A percentile compares a stretch with the other conserved stretches of the same genome.
These are phyloP conservation scores for Periophthalmodon schlosseri DNA, from an alignment of 2,113 vertebrate genomes.

Conservation along the genomic window DNA sequence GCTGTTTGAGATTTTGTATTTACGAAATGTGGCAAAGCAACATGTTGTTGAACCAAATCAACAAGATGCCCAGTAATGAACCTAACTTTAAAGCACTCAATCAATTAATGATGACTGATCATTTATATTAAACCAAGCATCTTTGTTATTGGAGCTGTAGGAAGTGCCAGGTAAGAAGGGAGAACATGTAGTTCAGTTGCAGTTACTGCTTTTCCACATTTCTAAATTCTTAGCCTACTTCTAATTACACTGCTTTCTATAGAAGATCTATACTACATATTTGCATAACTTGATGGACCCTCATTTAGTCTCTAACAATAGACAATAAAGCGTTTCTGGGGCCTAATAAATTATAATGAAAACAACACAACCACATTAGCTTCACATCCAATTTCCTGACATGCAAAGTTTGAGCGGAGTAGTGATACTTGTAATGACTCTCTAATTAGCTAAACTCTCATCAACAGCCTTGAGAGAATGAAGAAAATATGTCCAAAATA, in stretches of 20 bases:
- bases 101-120: too few relatives aligned
- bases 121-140: too few relatives aligned
- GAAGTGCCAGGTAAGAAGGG: too few relatives aligned
- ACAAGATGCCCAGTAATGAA: too few relatives aligned
- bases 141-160: too few relatives aligned
- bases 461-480: slow-evolving; percentile 3
- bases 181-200: background rate
- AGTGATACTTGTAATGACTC: slow-evolving; percentile 4
- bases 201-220: background rate
- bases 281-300: background rate
- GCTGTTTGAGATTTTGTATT: too few relatives aligned
- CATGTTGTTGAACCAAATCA: too few relatives aligned
- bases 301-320: background rate
- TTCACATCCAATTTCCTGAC: background rate
- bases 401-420: slow-evolving; percentile 8
- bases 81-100: too few relatives aligned
- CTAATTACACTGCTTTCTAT: background rate
- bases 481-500: background rate
- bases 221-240: background rate
- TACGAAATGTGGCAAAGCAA: too few relatives aligned
- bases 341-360: slow-evolving; percentile 1
- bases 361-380: background rate
- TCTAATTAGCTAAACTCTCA: background rate
- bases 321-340: background rate
- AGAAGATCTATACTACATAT: background rate